Base-by-base conservation (phyloP, 2,797 vertebrate genomes). In the Falco peregrinus region DNA sequence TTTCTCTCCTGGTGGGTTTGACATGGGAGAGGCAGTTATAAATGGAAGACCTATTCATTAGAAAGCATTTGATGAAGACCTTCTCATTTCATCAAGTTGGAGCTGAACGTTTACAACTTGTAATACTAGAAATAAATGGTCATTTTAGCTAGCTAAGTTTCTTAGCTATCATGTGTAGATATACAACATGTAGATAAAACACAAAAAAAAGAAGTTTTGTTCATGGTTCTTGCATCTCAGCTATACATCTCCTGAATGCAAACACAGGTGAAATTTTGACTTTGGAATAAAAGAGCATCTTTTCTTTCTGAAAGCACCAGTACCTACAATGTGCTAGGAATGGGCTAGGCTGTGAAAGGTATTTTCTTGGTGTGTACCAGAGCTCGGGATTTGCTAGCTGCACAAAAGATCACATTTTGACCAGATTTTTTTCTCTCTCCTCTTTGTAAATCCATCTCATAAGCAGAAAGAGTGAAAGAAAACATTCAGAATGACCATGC, bases 1-100 rank as follows among this genome's bases (percentile, higher is more conserved):
- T 96, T 96, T 91, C 37, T 95, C 87, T 95, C 85, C 85, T 87
- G 35, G 84, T 65, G 87, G 81, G 70, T 84, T 96, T 92, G 89
- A 95, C 94, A 91, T 54, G 79, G 70, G 70, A 87, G 71, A 96
- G 87, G 94, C 95, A 64, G 91, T 93, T 96, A 89, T 80, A 95
- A 97, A 88, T 84, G 80, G 56, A 94, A 95, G 87, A 94, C 65
- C 89, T 93, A 97, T 93, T 96, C 95, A 97, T 96, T 87, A 94
- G 81, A 89, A 96, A 73, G 82, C 53, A 60, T 87, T 96, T 84
- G 73, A 83, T 76, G 74, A 53, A 74, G 83, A 78, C 43, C 67
- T 84, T 67, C 64, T 83, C 22, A 50, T 91, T 95, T 93, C 64
- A 78, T 79, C 70, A 91, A 93, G 87, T 83, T 90, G 51, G 76